These are phyloP conservation scores for Bombus huntii DNA, from an alignment of 1,140 invertebrate genomes.

Conservation along the genomic window DNA sequence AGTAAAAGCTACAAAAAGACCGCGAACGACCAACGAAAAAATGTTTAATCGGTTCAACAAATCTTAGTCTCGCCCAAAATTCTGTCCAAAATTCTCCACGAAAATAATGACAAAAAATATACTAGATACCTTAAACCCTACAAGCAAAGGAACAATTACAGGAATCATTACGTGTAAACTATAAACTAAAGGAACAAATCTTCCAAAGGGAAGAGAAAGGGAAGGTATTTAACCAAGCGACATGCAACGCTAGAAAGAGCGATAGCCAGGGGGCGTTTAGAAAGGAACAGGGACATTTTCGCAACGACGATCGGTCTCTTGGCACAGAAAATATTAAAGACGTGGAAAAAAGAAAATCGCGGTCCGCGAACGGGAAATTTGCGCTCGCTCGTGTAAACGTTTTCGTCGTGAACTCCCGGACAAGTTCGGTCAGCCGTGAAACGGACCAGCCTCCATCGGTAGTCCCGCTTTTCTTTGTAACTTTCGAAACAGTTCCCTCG, in stretches of 20 bases:
- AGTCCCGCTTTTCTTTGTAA: conserved; percentile 30
- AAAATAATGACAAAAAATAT: too few relatives aligned
- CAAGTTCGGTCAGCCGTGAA: conserved; percentile 41
- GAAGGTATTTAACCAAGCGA: not conserved
- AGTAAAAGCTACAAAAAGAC: too few relatives aligned
- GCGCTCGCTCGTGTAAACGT: conserved; percentile 2
- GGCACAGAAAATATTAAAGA: conserved; percentile 12
- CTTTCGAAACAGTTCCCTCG: conserved; percentile 60
- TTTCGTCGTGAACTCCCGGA: not conserved
- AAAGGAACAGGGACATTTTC: not conserved
- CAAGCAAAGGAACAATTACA: too few relatives aligned
- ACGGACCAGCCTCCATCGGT: not conserved
- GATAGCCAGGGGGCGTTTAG: not conserved
- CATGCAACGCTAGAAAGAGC: not conserved
- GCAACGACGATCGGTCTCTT: not conserved
- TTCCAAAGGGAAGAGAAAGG: too few relatives aligned
- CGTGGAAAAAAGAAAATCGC: not conserved
- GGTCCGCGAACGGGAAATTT: not conserved
- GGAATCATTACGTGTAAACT: too few relatives aligned
- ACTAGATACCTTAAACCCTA: too few relatives aligned
- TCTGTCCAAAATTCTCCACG: too few relatives aligned
- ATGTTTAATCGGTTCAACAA: too few relatives aligned
- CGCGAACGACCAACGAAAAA: too few relatives aligned
- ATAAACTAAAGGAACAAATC: too few relatives aligned
- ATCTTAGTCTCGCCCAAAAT: too few relatives aligned